Conservation (phyloP, 2,797 vertebrate species). For the Siniperca obscura region DNA sequence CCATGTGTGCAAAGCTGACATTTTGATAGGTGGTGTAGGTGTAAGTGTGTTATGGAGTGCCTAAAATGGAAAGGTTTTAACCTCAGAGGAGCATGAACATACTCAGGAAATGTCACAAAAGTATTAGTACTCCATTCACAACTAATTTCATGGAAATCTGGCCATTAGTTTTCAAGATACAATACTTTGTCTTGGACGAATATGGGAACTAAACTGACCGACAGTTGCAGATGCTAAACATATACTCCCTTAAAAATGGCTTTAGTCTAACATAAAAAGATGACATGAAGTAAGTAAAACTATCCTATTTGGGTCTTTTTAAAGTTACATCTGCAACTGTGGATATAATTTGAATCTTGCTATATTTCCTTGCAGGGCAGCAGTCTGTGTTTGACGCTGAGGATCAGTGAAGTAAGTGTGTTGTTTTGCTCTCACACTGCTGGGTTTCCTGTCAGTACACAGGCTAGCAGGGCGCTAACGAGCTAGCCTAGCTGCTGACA, state of each 20-base stretch:
- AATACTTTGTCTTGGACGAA: neutral
- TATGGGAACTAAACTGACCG: neutral
- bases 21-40: neutral
- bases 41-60: neutral
- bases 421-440: slow-evolving; percentile 60
- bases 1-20: neutral
- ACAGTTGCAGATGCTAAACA: neutral
- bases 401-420: slow-evolving; percentile 56
- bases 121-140: neutral
- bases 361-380: neutral
- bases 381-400: slow-evolving; percentile 51
- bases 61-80: neutral
- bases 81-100: neutral
- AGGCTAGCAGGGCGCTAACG: slow-evolving; percentile 57
- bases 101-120: neutral
- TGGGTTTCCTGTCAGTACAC: slow-evolving; percentile 51
- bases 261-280: neutral
- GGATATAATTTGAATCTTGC: neutral
- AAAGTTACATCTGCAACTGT: neutral
- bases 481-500: slow-evolving; percentile 62
- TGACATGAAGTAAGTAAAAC: neutral
- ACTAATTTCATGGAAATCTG: neutral
- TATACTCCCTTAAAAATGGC: neutral
- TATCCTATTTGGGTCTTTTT: neutral
- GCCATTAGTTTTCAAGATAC: neutral